These are phyloP conservation scores for Aphodius sticticus DNA, from an alignment of 2,888 invertebrate genomes.

Conservation along the genomic window DNA sequence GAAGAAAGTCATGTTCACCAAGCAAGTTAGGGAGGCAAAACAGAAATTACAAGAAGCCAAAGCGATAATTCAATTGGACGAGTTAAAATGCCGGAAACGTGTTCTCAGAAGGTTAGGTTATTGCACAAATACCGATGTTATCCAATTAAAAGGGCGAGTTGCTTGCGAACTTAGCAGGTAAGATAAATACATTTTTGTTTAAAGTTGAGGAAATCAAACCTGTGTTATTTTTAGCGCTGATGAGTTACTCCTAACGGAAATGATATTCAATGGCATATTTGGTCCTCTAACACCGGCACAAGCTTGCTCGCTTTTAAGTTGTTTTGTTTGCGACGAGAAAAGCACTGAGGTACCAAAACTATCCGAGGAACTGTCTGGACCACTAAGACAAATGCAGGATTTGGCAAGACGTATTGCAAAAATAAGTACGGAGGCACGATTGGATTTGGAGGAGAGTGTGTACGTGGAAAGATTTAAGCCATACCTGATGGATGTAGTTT, in stretches of 20 bases:
- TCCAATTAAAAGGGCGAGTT: constrained; percentile 96
- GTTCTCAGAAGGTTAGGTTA: constrained; percentile 93
- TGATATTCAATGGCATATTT: constrained; percentile 98
- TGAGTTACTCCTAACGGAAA: constrained; percentile 94
- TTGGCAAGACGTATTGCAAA: constrained; percentile 92
- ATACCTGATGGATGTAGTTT: constrained; percentile 96
- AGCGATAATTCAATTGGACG: constrained; percentile 95
- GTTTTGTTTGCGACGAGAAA: constrained; percentile 94
- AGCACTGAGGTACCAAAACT: constrained; percentile 78
- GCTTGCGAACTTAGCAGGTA: constrained; percentile 97
- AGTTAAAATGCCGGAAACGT: constrained; percentile 92
- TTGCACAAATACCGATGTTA: constrained; percentile 91
- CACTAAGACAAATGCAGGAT: constrained; percentile 92
- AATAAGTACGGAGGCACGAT: constrained; percentile 82
- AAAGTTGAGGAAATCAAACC: not conserved
- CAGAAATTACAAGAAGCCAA: constrained; percentile 84
- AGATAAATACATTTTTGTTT: constrained; percentile 27
- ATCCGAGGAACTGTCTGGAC: constrained; percentile 87
- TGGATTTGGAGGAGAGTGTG: constrained; percentile 87
- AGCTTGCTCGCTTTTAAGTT: constrained; percentile 85
- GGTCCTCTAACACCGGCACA: constrained; percentile 84
- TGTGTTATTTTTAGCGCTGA: constrained; percentile 73
- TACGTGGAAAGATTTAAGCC: constrained; percentile 95
- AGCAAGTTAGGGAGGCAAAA: constrained; percentile 72
- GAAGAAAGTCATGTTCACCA: constrained; percentile 72